phyloP scores from a whole-genome alignment of 2,888 invertebrate genomes.

The Rhabditophanes sp. region DNA sequence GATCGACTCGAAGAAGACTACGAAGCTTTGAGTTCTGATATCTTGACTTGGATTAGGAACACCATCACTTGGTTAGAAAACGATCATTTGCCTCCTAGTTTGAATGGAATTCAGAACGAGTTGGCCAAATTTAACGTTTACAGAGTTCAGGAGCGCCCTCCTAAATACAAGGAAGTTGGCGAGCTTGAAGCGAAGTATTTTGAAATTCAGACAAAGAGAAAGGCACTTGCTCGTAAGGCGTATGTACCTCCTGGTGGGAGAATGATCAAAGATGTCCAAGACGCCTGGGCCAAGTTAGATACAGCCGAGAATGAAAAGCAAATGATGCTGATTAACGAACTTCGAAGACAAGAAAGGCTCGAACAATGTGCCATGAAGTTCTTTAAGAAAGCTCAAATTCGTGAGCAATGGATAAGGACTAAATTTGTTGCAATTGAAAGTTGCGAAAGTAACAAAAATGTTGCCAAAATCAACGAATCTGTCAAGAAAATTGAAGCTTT shows the following conservation, averaged over 20 bases:
- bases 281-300: conserved; percentile 80
- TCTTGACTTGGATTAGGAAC: conserved; percentile 78
- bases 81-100: conserved; percentile 74
- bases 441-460: conserved; percentile 82
- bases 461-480: conserved; percentile 12
- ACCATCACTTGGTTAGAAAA: conserved; percentile 69
- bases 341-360: conserved; percentile 64
- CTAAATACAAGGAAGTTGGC: conserved; percentile 62
- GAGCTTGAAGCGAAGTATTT: conserved; percentile 91
- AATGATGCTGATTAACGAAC: conserved; percentile 72
- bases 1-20: conserved; percentile 79
- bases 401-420: conserved; percentile 86
- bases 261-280: conserved; percentile 74
- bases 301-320: conserved; percentile 82
- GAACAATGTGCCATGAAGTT: conserved; percentile 90
- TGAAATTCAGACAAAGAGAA: conserved; percentile 83
- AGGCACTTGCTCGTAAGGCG: conserved; percentile 58
- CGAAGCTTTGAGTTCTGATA: conserved; percentile 63
- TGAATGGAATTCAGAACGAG: conserved; percentile 82
- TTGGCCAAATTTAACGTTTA: conserved; percentile 80
- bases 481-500: conserved; percentile 17
- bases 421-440: too few species aligned
- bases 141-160: conserved; percentile 88
- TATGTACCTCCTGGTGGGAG: conserved; percentile 41
- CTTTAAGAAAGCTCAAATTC: conserved; percentile 67